Conservation (phyloP, 2,888 invertebrate genomes). For the Rhimphoctona megacephalus region DNA sequence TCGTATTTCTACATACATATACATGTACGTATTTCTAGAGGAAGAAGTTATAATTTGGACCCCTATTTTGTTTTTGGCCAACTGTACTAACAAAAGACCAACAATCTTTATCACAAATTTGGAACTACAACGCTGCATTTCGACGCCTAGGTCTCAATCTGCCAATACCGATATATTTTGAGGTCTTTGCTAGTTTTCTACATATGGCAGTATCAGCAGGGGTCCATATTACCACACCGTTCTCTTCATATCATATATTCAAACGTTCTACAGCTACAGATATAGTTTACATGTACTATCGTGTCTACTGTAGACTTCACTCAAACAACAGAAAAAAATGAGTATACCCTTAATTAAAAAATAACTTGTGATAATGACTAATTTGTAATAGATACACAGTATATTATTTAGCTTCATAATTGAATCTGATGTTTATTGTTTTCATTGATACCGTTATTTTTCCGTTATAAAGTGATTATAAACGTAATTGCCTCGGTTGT, state of each 20-base stretch:
- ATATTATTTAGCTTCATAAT: background rate
- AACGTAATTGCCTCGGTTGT: background rate
- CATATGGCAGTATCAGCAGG: background rate
- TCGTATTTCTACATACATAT: background rate
- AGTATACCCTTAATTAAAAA: background rate
- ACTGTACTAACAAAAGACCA: background rate
- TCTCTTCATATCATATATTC: background rate
- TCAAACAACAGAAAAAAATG: background rate
- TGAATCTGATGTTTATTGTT: background rate
- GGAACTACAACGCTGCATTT: background rate
- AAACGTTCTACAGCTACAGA: background rate
- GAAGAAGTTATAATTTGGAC: background rate
- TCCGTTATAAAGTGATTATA: background rate
- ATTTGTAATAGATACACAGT: background rate
- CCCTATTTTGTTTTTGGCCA: background rate
- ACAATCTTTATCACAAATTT: background rate
- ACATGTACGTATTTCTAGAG: background rate
- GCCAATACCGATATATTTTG: background rate
- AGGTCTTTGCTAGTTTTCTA: background rate
- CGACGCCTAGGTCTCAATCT: background rate
- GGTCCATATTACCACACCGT: background rate
- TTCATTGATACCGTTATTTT: background rate
- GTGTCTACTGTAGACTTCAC: conserved; percentile 16
- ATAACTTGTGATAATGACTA: background rate
- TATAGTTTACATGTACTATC: background rate